Evolutionary conservation across 2,888 invertebrate species (phyloP), one percentile per base, ranked within the genome.

Genomic region (Drosophila merina): DNA sequence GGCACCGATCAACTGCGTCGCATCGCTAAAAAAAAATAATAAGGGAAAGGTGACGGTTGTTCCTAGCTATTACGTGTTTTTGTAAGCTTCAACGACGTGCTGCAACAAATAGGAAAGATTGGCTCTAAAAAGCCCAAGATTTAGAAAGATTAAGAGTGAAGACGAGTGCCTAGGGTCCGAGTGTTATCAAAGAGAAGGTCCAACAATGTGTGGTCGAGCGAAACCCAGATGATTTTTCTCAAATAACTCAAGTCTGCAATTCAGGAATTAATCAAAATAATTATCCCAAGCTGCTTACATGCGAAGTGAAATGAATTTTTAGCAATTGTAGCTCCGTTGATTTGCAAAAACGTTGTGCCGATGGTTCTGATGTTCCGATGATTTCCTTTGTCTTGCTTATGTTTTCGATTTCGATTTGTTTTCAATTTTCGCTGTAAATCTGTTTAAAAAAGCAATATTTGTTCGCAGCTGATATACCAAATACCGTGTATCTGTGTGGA

Each of bases 401-500:
- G 33, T 20, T 14, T 42, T 42, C n/a, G 42, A 14, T 20, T 20
- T 20, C 20, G 20, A 42, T n/a, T 42, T 44, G 31, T 50, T 45
- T 49, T 28, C 20, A 20, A 20, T 31, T 62, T 50, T 59, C 47
- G 74, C 88, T 88, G 88, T 75, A 88, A 86, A 83, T 83, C 78
- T 86, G 63, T 78, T 77, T 55, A 69, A 80, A 75, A 86, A 83
- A 71, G 75, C 77, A 78, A 88, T 79, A 75, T 75, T 75, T 83
- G 83, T 88, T 84, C 85, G 87, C 88, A 86, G 88, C 86, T 86
- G 88, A 86, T 86, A 79, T 86, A 84, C 85, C 62, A 84, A 86
- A 81, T 86, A 85, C 88, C 77, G 86, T 80, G 72, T 79, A 66
- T 81, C 76, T 87, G 82, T 79, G 77, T 86, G 85, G 85, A 81